Evolutionary conservation across 2,888 invertebrate genomes (phyloP).

Genomic region (Eutolmus rufibarbis): DNA sequence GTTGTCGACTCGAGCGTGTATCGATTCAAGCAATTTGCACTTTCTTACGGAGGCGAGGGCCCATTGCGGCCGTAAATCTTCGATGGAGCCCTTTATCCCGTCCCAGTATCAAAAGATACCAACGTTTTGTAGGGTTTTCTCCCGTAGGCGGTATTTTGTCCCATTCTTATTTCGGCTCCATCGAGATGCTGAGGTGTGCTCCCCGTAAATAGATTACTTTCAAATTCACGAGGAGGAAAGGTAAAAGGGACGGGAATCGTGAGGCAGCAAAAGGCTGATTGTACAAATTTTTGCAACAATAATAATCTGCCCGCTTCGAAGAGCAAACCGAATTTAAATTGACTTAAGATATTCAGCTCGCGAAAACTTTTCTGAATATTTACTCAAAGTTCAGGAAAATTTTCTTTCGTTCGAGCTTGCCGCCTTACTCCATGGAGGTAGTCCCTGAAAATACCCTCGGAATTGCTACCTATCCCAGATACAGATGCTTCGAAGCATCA

Average conservation of each 20-base stretch:
- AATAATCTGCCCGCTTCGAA: not conserved
- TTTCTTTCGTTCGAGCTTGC: slow-evolving; percentile 1
- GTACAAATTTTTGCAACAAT: slow-evolving; percentile 9
- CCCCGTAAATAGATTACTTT: not conserved
- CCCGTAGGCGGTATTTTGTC: not conserved
- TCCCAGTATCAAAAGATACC: not conserved
- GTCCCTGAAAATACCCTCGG: not conserved
- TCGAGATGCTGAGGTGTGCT: not conserved
- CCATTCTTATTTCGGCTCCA: not conserved
- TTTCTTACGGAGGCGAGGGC: not conserved
- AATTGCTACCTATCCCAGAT: not conserved
- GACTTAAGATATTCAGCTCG: slow-evolving; percentile 24
- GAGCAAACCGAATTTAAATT: slow-evolving; percentile 13
- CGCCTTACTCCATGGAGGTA: not conserved
- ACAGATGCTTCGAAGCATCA: not conserved
- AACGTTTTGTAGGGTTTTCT: not conserved
- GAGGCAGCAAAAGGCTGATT: not conserved
- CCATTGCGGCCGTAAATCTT: not conserved
- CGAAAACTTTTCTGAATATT: slow-evolving; percentile 25
- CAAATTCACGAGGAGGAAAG: not conserved
- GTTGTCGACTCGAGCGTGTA: not conserved
- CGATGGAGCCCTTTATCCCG: not conserved
- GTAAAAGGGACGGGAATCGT: not conserved
- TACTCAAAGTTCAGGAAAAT: slow-evolving; percentile 15
- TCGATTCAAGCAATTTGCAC: slow-evolving; percentile 32